These are phyloP conservation scores for Sussaba pulchella DNA, from an alignment of 2,888 invertebrate genomes.

Conservation along the genomic window DNA sequence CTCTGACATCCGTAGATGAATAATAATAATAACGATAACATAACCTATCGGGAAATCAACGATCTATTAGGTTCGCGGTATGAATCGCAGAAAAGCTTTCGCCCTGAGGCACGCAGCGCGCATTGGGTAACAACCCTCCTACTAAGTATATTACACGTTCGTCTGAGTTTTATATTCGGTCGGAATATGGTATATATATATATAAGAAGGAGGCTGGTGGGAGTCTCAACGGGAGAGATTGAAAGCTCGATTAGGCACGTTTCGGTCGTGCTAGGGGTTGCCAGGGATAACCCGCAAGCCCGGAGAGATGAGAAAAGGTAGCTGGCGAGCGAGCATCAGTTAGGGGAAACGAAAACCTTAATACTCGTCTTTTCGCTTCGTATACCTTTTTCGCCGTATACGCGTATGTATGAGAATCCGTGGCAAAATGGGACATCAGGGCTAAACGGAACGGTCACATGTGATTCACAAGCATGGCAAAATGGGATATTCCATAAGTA, in stretches of 20 bases:
- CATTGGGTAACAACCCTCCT: constrained; percentile 40
- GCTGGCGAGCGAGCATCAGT: constrained; percentile 12
- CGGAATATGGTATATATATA: constrained; percentile 1
- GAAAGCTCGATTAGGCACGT: constrained; percentile 59
- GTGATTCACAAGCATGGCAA: too few relatives aligned
- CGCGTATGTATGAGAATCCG: neutral
- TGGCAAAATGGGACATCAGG: neutral
- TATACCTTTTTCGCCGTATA: constrained; percentile 20
- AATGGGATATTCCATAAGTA: too few relatives aligned
- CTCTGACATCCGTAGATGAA: neutral
- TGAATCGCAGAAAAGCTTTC: constrained; percentile 12
- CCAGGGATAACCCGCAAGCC: neutral
- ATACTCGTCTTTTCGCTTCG: constrained; percentile 39
- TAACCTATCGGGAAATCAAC: neutral
- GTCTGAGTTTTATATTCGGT: constrained; percentile 10
- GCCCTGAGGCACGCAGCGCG: neutral
- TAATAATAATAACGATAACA: constrained; percentile 12
- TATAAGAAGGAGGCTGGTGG: constrained; percentile 1
- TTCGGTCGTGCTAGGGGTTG: constrained; percentile 30
- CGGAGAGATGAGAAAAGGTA: constrained; percentile 43
- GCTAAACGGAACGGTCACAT: too few relatives aligned
- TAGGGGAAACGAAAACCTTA: constrained; percentile 37
- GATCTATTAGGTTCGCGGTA: neutral
- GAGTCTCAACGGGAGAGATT: constrained; percentile 51
- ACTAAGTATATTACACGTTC: constrained; percentile 45